Base-by-base conservation (phyloP, 2,797 vertebrate species). In the Cephalopachus bancanus region DNA sequence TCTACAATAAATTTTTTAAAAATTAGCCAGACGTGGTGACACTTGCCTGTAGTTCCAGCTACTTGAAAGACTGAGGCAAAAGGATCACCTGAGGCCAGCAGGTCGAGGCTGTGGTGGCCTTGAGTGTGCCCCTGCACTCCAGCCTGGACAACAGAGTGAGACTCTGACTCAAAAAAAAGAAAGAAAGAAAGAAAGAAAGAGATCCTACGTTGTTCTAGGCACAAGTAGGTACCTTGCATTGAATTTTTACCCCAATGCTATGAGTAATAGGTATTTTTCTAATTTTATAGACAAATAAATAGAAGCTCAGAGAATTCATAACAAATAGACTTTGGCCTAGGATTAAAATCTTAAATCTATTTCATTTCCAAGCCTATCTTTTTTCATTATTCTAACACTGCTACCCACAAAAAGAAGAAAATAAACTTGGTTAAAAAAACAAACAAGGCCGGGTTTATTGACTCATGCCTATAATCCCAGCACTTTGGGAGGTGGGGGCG, bases 311-410 rank as follows among this genome's bases (percentile, higher is more conserved):
- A 37, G 37, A 37, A 37, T 37, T 92, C 28, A 22, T 79, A 49
- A 51, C 62, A n/a, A 88, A 9, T 83, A 67, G 74, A 15, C 87
- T 3, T 60, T 93, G 30, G 30, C 74, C 28, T 93, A 86, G 67
- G 11, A 95, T 93, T 89, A 93, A 93, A 93, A 62, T 89, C 75
- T 37, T 55, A 11, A 51, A 11, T 83, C 62, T 86, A 3, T 86
- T 78, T 95, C 55, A 79, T 67, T 91, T 91, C 64, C 64, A 83
- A 87, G 4, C 62, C 37, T 64, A 17, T 37, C 24, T 89, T 83
- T 86, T 28, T 80, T 76, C 8, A 37, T 78, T 59, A 71, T 83
- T 76, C 24, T 83, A 93, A 88, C 44, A 53, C 26, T 60, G 28
- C 51, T 91, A 30, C 37, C 59, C 24, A 62, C 80, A 64, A 75